These are phyloP conservation scores for Porites divaricata DNA, from an alignment of 92 coral and sea anemone species.

Conservation along the genomic window DNA sequence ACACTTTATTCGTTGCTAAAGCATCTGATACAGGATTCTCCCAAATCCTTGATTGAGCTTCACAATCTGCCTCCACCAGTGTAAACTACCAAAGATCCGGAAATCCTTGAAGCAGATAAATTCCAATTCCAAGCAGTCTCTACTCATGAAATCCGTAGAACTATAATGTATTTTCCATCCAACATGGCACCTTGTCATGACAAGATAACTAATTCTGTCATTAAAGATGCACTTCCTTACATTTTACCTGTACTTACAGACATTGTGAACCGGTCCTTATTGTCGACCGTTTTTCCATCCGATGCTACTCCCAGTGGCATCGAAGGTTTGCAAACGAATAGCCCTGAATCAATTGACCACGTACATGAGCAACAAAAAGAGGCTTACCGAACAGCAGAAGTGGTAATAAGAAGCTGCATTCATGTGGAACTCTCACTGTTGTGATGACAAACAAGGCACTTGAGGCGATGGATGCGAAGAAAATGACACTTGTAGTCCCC, in stretches of 20 bases:
- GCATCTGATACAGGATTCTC: constrained; percentile 3
- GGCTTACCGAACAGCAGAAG: constrained; percentile 50
- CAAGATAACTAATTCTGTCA: background rate
- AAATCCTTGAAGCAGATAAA: background rate
- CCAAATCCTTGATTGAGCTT: background rate
- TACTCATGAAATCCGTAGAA: background rate
- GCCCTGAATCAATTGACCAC: constrained; percentile 49
- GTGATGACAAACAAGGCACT: constrained; percentile 29
- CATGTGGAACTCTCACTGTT: background rate
- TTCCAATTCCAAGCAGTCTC: constrained; percentile 25
- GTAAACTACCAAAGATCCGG: background rate
- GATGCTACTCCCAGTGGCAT: constrained; percentile 52
- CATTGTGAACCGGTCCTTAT: background rate
- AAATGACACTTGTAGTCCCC: constrained; percentile 9
- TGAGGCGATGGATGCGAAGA: constrained; percentile 51
- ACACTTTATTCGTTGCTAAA: constrained; percentile 8
- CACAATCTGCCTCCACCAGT: background rate
- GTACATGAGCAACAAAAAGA: constrained; percentile 22
- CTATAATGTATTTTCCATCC: constrained; percentile 18
- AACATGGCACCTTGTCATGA: constrained; percentile 50
- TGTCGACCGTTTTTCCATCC: constrained; percentile 38
- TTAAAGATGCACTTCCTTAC: constrained; percentile 24
- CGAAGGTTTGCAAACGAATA: constrained; percentile 57
- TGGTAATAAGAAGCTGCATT: constrained; percentile 46
- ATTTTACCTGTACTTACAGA: constrained; percentile 18